Base-by-base conservation (phyloP, 2,888 invertebrate species). In the Liopterus haemorrhoidalis region DNA sequence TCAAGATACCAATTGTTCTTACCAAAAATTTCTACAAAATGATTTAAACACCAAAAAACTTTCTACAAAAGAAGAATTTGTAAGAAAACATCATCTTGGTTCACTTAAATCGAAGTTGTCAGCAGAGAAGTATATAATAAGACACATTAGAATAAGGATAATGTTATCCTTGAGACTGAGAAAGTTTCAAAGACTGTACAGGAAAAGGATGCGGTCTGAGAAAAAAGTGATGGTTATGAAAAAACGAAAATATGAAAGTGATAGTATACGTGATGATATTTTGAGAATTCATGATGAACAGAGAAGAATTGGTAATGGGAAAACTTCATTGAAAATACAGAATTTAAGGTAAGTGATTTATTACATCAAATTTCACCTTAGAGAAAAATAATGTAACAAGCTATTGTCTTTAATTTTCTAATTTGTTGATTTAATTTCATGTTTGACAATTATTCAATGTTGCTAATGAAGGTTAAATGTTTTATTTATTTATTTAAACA, bases 161-260 rank as follows among this genome's bases (percentile, higher is more conserved):
- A 79, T 82, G 74, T 66, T 82, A 55, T 79, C 81, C 8, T 65
- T 83, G 49, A 70, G 82, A 47, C 72, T 82, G 68, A 72, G 79
- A 16, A 64, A 72, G 42, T 72, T 74, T 44, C 70, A 72, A 59
- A 76, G 71, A 50, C 46, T 58, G 18, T 50, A 49, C 15, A 47
- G 50, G 19, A 54, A 44, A 68, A 50, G 41, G 45, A 30, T 35
- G 21, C 38, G 19, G 12, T 36, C 24, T 12, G 21, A 14, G 47
- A 33, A 15, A 43, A 31, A 37, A 45, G 18, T 9, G 27, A 35
- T 19, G 19, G 30, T 12, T 3, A 15, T 11, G 15, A 18, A 56
- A 47, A 16, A 28, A 44, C 9, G 40, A 41, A 35, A 41, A 36
- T 46, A 36, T 35, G 8, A 24, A 42, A 36, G 15, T 30, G 33